A percentile compares a stretch with the other conserved stretches of the same genome.
These are phyloP conservation scores for Ectemnius cavifrons DNA, from an alignment of 2,888 invertebrate genomes.

Conservation along the genomic window DNA sequence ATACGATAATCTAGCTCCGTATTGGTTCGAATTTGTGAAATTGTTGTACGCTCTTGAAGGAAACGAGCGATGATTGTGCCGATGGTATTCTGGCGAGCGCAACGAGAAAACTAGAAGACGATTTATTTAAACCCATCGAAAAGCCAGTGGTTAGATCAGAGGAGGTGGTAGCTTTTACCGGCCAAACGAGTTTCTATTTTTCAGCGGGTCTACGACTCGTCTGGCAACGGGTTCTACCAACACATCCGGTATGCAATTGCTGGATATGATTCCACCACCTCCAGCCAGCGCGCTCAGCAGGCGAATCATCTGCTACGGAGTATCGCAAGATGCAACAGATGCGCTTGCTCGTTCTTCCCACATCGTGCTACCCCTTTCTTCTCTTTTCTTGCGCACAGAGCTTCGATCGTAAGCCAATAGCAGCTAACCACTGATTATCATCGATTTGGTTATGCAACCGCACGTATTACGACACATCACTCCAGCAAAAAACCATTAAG, in stretches of 20 bases:
- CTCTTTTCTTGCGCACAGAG: too few relatives aligned
- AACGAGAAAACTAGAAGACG: not conserved
- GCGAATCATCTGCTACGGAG: slow-evolving; percentile 42
- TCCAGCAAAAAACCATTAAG: too few relatives aligned
- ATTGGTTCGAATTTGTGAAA: too few relatives aligned
- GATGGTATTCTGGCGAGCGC: not conserved
- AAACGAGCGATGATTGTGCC: too few relatives aligned
- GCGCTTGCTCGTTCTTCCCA: slow-evolving; percentile 46
- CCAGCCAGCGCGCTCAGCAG: slow-evolving; percentile 27
- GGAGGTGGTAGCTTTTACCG: slow-evolving; percentile 34
- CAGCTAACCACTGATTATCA: too few relatives aligned
- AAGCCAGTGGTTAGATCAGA: slow-evolving; percentile 21
- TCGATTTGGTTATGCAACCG: too few relatives aligned
- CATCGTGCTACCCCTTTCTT: slow-evolving; percentile 8
- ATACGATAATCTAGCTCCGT: too few relatives aligned
- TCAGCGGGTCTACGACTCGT: slow-evolving; percentile 58
- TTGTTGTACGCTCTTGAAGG: too few relatives aligned
- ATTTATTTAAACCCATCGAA: slow-evolving; percentile 13
- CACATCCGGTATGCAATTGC: slow-evolving; percentile 57
- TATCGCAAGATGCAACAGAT: slow-evolving; percentile 28
- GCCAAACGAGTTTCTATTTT: slow-evolving; percentile 62
- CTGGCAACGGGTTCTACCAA: slow-evolving; percentile 57
- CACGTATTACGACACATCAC: too few relatives aligned
- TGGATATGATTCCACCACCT: slow-evolving; percentile 40
- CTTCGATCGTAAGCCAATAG: too few relatives aligned